Evolutionary conservation across 2,113 vertebrate genomes (phyloP), one percentile per base, ranked within the genome.

Genomic region (Merops nubicus): DNA sequence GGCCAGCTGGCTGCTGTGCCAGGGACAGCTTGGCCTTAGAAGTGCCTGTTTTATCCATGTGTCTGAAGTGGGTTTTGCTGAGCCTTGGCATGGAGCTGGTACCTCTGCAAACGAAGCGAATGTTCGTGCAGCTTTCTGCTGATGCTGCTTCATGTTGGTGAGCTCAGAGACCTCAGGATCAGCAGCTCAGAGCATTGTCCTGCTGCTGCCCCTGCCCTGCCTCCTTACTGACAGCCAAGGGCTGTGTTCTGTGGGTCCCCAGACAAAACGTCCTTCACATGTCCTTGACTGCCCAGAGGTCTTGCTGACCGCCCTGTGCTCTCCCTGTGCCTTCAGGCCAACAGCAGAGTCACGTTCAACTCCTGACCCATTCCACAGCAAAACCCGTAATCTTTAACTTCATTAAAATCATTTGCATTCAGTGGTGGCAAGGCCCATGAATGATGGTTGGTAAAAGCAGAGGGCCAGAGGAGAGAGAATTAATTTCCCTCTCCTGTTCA

Each of bases 111-210:
- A 19, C 9, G 21, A 8, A 14, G 26, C 4, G 5, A 7, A 8
- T 0, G 9, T 42, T 74, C 1, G 0, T 28, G 33, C 2, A 1
- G 65, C 28, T 54, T 92, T 69, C 36, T 74, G 68, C 64, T 75
- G 31, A 20, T 60, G 76, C 34, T 26, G 1, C 43, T 54, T 19
- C 0, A 3, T 0, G 0, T 0, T 9, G 42, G 16, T 47, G 65
- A 62, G 59, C 64, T 67, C 7, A 0, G 38, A 64, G 68, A 48
- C 19, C 40, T 48, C 34, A 6, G 43, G 38, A 31, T 67, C 36
- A 11, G 1, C 5, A 12, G 17, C 13, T 5, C n/a, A 7, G 17
- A 16, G 18, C 5, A 20, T 8, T 2, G 0, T 47, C 50, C 42
- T 36, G 36, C 57, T 25, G 8, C 26, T 45, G 31, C 34, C n/a